Evolutionary conservation across 1,140 invertebrate genomes (phyloP), one percentile per base, ranked within the genome.

Genomic region (Eriosoma lanigerum): DNA sequence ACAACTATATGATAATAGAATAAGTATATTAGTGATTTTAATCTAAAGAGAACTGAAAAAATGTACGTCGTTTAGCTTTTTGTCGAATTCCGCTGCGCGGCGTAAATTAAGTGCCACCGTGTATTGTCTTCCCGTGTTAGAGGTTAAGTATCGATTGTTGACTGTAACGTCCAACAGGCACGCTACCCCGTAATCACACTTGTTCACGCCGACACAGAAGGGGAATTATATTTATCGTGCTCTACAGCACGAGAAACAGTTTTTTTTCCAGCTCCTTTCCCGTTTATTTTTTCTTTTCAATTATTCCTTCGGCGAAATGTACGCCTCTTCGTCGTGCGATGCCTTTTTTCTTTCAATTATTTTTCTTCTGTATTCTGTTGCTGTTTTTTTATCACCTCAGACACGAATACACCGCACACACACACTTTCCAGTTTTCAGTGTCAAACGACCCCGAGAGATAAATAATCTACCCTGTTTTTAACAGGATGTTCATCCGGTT

Each of bases 101-200:
- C 17, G 32, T 50, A 73, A 73, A 73, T 73, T 52, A 73, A 54
- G 48, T 73, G 46, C 17, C 19, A 32, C 52, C 44, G 38, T 58
- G 12, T 24, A 58, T 76, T 58, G 54, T 78, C 32, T 60, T 46
- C 17, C 46, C 54, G 38, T 26, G 75, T 78, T 50, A 8, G 21
- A 60, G 52, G 72, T 75, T 62, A 78, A 76, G 73, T 76, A 78
- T 78, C 52, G 75, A 78, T 78, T 78, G 75, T 78, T 29, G 56
- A 78, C 75, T 58, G 21, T 78, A 78, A 78, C 75, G 75, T 78
- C 75, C 75, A 78, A 78, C 75, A 78, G 52, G 56, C 75, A 78
- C 56, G 75, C 75, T 62, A 78, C n/a, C n/a, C 73, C 75, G 75
- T 78, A 78, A 78, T 78, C 75, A 62, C 75, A 62, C 75, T 60